Conservation (phyloP, 1,140 invertebrate genomes). For the Manduca sexta region DNA sequence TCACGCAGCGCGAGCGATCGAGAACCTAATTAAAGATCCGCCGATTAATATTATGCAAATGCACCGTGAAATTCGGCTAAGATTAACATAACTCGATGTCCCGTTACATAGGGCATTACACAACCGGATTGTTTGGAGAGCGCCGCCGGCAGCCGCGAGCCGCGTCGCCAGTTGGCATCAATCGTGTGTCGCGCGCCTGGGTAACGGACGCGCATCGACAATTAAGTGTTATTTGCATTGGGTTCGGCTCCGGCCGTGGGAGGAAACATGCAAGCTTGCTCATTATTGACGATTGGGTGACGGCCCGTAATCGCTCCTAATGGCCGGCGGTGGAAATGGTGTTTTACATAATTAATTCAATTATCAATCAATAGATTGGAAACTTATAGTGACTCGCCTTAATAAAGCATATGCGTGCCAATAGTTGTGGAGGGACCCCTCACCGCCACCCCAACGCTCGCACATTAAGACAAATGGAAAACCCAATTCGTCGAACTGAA, state of each 20-base stretch:
- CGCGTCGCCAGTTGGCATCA: conserved; percentile 28
- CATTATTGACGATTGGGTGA: too few species aligned
- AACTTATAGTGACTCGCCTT: too few species aligned
- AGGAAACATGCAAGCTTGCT: conserved; percentile 12
- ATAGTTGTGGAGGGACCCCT: too few species aligned
- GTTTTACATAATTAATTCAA: too few species aligned
- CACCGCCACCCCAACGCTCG: too few species aligned
- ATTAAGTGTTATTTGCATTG: conserved; percentile 63
- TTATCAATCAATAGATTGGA: too few species aligned
- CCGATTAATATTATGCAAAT: conserved; percentile 44
- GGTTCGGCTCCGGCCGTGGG: conserved; percentile 48
- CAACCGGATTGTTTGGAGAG: conserved; percentile 50
- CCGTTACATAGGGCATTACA: conserved; percentile 67
- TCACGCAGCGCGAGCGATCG: conserved; percentile 12
- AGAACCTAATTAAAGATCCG: conserved; percentile 37
- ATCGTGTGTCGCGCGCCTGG: conserved; percentile 43
- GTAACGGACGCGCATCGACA: conserved; percentile 60
- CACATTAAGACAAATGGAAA: too few species aligned
- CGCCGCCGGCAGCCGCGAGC: conserved; percentile 27
- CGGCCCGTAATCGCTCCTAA: too few species aligned
- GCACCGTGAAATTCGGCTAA: conserved; percentile 61
- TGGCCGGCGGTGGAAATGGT: too few species aligned
- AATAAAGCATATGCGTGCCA: too few species aligned
- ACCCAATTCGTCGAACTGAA: too few species aligned
- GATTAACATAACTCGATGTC: conserved; percentile 69